Evolutionary conservation across 2,888 invertebrate genomes (phyloP).

Genomic region (Stratiomys singularior): DNA sequence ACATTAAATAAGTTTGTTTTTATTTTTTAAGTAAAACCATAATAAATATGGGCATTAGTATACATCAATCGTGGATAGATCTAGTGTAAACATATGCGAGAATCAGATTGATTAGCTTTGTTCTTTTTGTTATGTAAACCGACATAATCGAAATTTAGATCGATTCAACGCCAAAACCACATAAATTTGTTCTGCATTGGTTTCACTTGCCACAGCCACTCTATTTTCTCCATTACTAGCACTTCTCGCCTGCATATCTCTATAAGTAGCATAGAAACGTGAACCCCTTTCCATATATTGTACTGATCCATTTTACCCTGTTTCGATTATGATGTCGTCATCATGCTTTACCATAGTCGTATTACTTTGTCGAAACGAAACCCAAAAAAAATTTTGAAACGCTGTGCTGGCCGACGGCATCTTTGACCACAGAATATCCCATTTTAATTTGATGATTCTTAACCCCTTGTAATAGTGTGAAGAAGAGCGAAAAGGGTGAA

Average conservation of each 20-base stretch:
- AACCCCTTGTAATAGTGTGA: constrained; percentile 7
- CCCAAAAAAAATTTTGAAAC: constrained; percentile 28
- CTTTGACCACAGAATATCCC: constrained; percentile 43
- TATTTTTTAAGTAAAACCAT: too few species aligned
- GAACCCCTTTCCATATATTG: too few species aligned
- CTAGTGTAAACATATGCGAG: too few species aligned
- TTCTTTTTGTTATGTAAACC: too few species aligned
- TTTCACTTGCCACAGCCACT: constrained; percentile 30
- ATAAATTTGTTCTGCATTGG: constrained; percentile 43
- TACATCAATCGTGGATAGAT: too few species aligned
- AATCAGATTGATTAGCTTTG: too few species aligned
- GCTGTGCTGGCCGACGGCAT: constrained; percentile 25
- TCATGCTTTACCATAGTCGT: not conserved
- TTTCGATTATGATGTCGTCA: not conserved
- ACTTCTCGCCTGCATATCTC: not conserved
- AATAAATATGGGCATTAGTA: too few species aligned
- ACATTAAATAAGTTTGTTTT: too few species aligned
- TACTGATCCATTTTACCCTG: not conserved
- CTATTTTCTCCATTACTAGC: constrained; percentile 4
- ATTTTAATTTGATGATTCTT: constrained; percentile 46
- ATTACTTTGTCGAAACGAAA: not conserved
- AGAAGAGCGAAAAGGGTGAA: not conserved
- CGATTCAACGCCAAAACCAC: not conserved
- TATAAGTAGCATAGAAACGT: too few species aligned
- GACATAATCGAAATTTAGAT: not conserved